Evolutionary conservation across 2,888 invertebrate genomes (phyloP).

Genomic region (Sarcophaga subvicina): DNA sequence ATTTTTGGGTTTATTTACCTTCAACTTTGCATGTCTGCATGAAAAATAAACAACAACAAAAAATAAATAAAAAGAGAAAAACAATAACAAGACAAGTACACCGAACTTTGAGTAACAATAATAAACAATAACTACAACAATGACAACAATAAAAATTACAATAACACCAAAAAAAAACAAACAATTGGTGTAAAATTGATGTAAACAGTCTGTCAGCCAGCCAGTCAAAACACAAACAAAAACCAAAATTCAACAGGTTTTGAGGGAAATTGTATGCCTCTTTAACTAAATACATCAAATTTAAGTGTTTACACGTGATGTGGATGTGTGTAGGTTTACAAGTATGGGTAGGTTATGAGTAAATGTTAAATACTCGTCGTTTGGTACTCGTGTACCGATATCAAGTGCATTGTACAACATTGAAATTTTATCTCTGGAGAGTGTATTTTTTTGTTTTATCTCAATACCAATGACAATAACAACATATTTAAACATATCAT

Average conservation of each 20-base stretch:
- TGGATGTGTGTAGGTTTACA: neutral
- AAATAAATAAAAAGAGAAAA: neutral
- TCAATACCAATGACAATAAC: conserved; percentile 6
- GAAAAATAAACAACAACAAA: conserved; percentile 14
- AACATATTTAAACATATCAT: neutral
- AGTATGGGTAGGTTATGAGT: neutral
- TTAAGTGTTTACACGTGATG: neutral
- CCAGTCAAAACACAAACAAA: neutral
- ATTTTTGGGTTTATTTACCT: conserved; percentile 60
- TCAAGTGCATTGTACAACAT: conserved; percentile 64
- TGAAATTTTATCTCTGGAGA: conserved; percentile 56
- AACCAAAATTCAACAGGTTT: conserved; percentile 56
- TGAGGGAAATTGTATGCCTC: neutral
- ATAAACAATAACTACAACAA: conserved; percentile 14
- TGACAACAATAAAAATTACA: neutral
- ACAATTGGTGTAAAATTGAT: conserved; percentile 35
- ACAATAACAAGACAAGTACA: conserved; percentile 34
- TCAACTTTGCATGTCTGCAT: conserved; percentile 33
- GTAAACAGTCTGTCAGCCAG: neutral
- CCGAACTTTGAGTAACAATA: conserved; percentile 36
- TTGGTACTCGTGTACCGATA: neutral
- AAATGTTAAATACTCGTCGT: neutral
- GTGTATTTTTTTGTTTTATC: neutral
- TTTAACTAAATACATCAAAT: conserved; percentile 42
- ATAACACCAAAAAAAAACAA: conserved; percentile 21